Conservation (phyloP, 2,888 invertebrate species). For the Sphaerophoria taeniata region DNA sequence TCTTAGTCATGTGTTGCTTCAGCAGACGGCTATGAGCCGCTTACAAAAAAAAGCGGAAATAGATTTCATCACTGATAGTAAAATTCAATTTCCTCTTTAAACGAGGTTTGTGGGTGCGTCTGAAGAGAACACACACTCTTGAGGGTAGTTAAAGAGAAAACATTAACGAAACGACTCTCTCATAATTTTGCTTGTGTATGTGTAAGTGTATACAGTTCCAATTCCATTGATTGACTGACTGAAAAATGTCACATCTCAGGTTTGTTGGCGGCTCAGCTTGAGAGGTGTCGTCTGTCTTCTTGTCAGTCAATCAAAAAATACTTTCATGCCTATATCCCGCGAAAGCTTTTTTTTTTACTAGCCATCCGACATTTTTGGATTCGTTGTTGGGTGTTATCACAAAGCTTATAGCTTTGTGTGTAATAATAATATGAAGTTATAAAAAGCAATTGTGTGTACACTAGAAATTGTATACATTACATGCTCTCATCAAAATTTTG, state of each 20-base stretch:
- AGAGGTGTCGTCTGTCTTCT: conserved; percentile 2
- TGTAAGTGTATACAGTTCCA: background rate
- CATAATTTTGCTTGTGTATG: background rate
- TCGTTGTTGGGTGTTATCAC: conserved; percentile 65
- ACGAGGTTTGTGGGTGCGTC: background rate
- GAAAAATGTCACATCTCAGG: conserved; percentile 13
- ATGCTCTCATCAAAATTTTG: conserved; percentile 10
- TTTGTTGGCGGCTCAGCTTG: background rate
- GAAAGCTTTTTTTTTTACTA: conserved; percentile 21
- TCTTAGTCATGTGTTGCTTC: conserved; percentile 21
- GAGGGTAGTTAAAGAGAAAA: conserved; percentile 19
- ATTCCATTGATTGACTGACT: background rate
- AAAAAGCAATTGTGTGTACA: conserved; percentile 1
- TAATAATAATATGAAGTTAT: background rate
- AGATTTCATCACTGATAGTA: no score
- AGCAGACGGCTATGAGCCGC: background rate
- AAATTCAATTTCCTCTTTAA: background rate
- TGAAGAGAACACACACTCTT: background rate
- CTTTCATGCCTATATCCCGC: conserved; percentile 18
- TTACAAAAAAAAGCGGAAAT: background rate
- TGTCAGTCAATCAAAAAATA: conserved; percentile 11
- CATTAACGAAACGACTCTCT: background rate
- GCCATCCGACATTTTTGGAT: background rate
- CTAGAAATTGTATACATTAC: background rate
- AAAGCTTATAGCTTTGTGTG: conserved; percentile 48